Conservation (phyloP, 64 coral and sea anemone genomes). For the Acropora yongei region DNA sequence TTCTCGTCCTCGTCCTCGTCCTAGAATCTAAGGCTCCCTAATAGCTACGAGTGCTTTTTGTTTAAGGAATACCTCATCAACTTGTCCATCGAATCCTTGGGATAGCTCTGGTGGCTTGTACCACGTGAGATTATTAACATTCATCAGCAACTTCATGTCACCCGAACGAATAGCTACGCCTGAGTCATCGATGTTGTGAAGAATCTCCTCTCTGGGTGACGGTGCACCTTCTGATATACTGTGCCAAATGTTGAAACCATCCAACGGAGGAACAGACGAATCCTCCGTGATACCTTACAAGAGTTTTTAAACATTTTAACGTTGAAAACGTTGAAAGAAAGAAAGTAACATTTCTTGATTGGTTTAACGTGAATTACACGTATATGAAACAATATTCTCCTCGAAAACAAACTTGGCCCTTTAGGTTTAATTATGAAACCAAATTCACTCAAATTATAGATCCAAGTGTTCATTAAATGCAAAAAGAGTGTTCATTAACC, state of each 20-base stretch:
- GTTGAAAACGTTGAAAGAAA: not conserved
- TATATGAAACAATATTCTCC: too few species aligned
- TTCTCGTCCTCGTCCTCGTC: too few species aligned
- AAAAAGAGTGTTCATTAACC: not conserved
- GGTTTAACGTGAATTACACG: too few species aligned
- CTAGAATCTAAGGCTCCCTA: too few species aligned
- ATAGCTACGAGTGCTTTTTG: too few species aligned
- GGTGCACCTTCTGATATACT: constrained; percentile 64
- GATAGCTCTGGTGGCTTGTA: constrained; percentile 80
- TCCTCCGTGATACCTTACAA: constrained; percentile 18
- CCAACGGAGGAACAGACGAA: constrained; percentile 28
- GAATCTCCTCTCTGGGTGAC: constrained; percentile 84
- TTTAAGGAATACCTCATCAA: not conserved
- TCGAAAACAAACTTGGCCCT: too few species aligned
- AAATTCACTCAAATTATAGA: too few species aligned
- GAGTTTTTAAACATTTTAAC: not conserved
- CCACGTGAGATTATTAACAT: constrained; percentile 75
- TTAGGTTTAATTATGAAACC: too few species aligned
- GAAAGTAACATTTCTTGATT: too few species aligned
- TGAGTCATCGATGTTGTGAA: constrained; percentile 83
- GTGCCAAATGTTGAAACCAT: constrained; percentile 81
- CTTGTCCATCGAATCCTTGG: not conserved
- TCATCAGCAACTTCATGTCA: constrained; percentile 78
- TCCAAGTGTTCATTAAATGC: too few species aligned
- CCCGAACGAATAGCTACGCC: constrained; percentile 68